Evolutionary conservation across 2,888 invertebrate genomes (phyloP), one percentile per base, ranked within the genome.

Genomic region (Lithodes maja): DNA sequence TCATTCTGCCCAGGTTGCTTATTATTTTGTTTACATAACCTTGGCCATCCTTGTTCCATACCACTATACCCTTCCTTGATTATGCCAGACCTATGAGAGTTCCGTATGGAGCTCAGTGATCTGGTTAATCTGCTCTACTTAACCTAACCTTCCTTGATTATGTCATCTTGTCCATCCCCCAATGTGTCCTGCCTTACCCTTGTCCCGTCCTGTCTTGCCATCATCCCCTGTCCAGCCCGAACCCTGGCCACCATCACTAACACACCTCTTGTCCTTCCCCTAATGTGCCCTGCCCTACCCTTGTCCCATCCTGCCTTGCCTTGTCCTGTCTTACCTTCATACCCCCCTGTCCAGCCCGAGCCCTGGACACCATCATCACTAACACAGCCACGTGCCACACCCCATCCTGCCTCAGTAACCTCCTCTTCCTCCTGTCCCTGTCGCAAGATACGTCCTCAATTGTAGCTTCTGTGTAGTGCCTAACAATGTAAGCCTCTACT

Each of bases 381-480:
- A 61, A 61, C 61, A 5, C 61, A 61, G 61, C 5, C 5, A 12
- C 71, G n/a, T 71, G 71, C 71, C 71, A 12, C n/a, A n/a, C 71
- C 61, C 17, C 17, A n/a, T 3, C 71, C 9, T 71, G 12, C 71
- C 71, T 71, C 17, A 12, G 3, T n/a, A n/a, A 17, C 71, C 15
- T 12, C 15, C 68, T 15, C 15, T 12, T 61, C 68, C 15, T 12
- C 68, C 71, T 71, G 17, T n/a, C 71, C 71, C 5, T n/a, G 17
- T n/a, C 71, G 12, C 71, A 71, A 71, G 71, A 71, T 61, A 7
- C 7, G 68, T 61, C 68, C 15, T 17, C 71, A 2, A n/a, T 12
- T 71, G 71, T 71, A n/a, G 71, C 71, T 71, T 71, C 71, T 71
- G 15, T 71, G 71, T 71, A n/a, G 71, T 71, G 71, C 71, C 17